These are phyloP conservation scores for Cephus rjabovi DNA, from an alignment of 2,888 invertebrate genomes.

Conservation along the genomic window DNA sequence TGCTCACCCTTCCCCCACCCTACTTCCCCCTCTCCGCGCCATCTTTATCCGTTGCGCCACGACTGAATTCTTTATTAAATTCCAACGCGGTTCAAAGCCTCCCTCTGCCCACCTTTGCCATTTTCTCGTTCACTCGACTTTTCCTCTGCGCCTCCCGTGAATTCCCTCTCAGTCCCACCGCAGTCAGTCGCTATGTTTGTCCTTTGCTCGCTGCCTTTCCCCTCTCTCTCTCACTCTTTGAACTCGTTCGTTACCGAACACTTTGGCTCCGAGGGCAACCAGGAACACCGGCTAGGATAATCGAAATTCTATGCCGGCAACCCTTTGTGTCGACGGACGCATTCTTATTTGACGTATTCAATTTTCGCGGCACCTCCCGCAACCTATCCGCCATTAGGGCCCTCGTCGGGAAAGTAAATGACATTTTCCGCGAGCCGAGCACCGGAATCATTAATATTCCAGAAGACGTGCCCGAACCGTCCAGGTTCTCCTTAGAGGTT, in stretches of 20 bases:
- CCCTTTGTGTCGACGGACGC: background rate
- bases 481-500: too few species aligned
- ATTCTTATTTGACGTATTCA: slow-evolving; percentile 8
- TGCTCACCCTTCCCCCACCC: background rate
- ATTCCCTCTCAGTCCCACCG: too few species aligned
- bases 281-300: background rate
- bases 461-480: background rate
- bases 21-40: background rate
- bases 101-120: background rate
- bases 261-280: background rate
- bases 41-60: slow-evolving; percentile 2
- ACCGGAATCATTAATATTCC: slow-evolving; percentile 1
- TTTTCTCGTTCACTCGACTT: background rate
- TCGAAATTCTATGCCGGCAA: slow-evolving; percentile 3
- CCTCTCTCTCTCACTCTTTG: background rate
- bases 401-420: background rate
- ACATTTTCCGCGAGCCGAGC: slow-evolving; percentile 7
- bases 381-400: background rate
- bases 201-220: background rate
- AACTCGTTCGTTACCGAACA: background rate
- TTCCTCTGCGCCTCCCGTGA: too few species aligned
- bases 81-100: slow-evolving; percentile 19
- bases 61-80: slow-evolving; percentile 22
- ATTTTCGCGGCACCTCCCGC: background rate
- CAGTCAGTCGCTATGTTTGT: background rate